Evolutionary conservation across 35 echinoderm and acorn worm genomes (phyloP).

Genomic region (Ophioderma brevispina): DNA sequence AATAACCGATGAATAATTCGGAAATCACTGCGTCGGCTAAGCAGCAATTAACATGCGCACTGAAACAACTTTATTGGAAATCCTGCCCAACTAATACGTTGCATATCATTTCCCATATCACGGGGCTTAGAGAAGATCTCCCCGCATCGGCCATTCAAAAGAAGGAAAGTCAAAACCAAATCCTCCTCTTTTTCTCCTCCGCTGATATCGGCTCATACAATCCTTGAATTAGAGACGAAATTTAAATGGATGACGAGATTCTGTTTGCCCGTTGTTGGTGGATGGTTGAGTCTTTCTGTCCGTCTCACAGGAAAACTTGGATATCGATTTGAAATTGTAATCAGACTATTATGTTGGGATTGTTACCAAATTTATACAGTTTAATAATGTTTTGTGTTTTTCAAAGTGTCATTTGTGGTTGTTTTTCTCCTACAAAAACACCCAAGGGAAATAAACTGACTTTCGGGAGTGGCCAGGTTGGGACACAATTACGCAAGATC

Average conservation of each 20-base stretch:
- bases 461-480: neutral
- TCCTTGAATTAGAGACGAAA: neutral
- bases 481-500: neutral
- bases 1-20: neutral
- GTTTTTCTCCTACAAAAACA: neutral
- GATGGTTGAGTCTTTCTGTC: neutral
- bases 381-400: conserved; percentile 3
- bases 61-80: neutral
- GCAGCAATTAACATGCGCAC: neutral
- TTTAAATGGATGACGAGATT: neutral
- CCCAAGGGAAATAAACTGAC: neutral
- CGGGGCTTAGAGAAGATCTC: neutral
- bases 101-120: neutral
- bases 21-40: neutral
- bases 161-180: neutral
- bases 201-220: neutral
- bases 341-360: neutral
- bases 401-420: neutral
- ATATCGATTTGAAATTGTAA: conserved; percentile 12
- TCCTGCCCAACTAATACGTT: neutral
- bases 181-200: neutral
- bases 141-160: neutral
- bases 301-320: neutral
- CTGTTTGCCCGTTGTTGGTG: neutral
- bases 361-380: neutral